Percentiles rank a stretch among this genome's conserved stretches.
These are phyloP conservation scores for Tetramorium parvispinum DNA, from an alignment of 1,140 invertebrate genomes.

Conservation along the genomic window DNA sequence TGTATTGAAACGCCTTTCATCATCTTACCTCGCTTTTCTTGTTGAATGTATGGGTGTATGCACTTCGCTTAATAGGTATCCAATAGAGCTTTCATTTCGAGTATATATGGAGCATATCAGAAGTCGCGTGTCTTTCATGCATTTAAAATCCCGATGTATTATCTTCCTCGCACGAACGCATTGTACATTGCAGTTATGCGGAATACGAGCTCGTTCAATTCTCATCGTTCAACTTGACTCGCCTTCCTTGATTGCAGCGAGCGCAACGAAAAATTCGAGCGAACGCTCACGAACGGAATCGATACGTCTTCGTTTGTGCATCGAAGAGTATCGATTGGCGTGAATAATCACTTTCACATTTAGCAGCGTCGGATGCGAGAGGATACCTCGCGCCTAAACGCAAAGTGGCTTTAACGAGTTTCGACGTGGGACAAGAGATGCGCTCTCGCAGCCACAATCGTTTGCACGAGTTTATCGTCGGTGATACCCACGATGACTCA, in stretches of 20 bases:
- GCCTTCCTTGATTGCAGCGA: not conserved
- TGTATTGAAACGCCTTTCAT: not conserved
- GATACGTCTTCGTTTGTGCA: slow-evolving; percentile 13
- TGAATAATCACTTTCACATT: slow-evolving; percentile 51
- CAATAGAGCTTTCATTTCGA: not conserved
- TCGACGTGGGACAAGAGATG: slow-evolving; percentile 13
- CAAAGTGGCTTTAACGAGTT: slow-evolving; percentile 21
- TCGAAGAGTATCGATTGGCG: not conserved
- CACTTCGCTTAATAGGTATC: not conserved
- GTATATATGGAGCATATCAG: not conserved
- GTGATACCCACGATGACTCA: not conserved
- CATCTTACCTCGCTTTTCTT: not conserved
- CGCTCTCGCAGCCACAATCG: not conserved
- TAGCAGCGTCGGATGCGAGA: not conserved
- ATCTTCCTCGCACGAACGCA: not conserved
- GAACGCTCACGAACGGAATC: not conserved
- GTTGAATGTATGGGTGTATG: not conserved
- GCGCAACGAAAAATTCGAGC: not conserved
- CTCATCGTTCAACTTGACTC: not conserved
- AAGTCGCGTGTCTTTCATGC: not conserved
- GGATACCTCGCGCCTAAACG: slow-evolving; percentile 18
- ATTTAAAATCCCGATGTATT: not conserved
- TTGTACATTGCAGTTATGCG: not conserved
- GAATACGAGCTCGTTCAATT: slow-evolving; percentile 6
- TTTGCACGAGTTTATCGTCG: slow-evolving; percentile 15